Evolutionary conservation across 1,140 invertebrate species (phyloP).

Genomic region (Babylonia areolata): DNA sequence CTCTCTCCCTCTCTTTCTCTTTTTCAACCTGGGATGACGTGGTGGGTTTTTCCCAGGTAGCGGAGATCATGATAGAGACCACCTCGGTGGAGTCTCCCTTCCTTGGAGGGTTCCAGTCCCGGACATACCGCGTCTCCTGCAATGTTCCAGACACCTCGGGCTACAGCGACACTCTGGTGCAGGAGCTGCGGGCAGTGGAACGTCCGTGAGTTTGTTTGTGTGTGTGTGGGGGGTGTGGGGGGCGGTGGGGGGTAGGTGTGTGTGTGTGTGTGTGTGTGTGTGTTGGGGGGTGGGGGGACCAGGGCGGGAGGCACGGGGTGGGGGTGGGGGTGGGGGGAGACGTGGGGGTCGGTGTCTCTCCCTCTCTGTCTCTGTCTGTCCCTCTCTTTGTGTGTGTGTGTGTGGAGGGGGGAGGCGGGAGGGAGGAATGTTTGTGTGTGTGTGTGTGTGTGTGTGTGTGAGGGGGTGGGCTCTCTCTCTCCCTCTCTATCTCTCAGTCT

Average conservation of each 20-base stretch:
- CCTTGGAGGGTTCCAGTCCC: constrained; percentile 24
- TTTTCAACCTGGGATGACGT: no score
- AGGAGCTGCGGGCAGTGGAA: not conserved
- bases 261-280: no score
- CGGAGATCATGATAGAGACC: not conserved
- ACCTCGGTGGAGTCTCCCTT: constrained; percentile 15
- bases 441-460: no score
- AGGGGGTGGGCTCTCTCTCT: no score
- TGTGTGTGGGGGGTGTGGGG: not conserved
- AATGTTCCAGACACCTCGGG: constrained; percentile 11
- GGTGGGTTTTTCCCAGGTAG: not conserved
- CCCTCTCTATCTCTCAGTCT: no score
- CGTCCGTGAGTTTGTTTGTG: constrained; percentile 7
- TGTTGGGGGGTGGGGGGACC: not conserved
- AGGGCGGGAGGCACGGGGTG: no score
- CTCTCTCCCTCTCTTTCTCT: not conserved
- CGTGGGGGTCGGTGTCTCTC: no score
- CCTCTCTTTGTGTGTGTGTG: no score
- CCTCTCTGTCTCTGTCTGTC: no score
- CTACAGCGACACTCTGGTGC: constrained; percentile 14
- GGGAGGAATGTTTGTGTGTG: no score
- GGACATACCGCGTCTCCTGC: constrained; percentile 21
- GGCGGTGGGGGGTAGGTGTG: not conserved
- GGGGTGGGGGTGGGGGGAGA: no score
- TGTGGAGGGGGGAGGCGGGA: no score